These are phyloP conservation scores for Enteromius thamalakanensis DNA, from an alignment of 2,797 vertebrate species.

Conservation along the genomic window DNA sequence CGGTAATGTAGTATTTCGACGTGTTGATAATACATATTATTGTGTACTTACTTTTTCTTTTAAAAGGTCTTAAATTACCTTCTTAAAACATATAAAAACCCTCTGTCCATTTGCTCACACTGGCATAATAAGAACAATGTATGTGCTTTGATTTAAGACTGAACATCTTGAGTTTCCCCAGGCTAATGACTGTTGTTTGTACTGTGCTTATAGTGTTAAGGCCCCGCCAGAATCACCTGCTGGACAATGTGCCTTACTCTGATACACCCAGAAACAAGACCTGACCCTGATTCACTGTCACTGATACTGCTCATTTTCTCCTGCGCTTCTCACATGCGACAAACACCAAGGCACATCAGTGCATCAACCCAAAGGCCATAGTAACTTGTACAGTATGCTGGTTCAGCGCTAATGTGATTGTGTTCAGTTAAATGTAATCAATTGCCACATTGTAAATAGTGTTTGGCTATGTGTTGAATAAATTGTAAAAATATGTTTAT, in stretches of 20 bases:
- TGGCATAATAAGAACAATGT: neutral
- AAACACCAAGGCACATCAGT: neutral
- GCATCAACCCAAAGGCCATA: neutral
- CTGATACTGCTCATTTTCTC: neutral
- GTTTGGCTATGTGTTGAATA: neutral
- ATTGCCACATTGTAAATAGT: constrained; percentile 16
- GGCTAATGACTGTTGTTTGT: neutral
- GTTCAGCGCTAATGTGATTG: neutral
- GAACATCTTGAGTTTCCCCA: neutral
- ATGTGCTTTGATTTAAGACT: neutral
- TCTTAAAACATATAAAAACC: neutral
- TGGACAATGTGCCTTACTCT: constrained; percentile 81
- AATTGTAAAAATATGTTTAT: neutral
- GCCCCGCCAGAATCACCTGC: constrained; percentile 72
- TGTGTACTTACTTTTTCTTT: neutral
- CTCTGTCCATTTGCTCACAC: neutral
- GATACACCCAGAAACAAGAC: constrained; percentile 74
- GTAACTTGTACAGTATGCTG: neutral
- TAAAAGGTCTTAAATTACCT: neutral
- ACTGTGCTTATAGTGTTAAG: constrained; percentile 69
- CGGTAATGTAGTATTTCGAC: neutral
- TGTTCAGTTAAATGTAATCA: neutral
- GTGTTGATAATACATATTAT: neutral
- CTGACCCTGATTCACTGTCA: constrained; percentile 55
- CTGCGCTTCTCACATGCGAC: neutral